Percentiles rank a stretch among this genome's conserved stretches.
These are phyloP conservation scores for Callionymus lyra DNA, from an alignment of 2,113 vertebrate species.

Conservation along the genomic window DNA sequence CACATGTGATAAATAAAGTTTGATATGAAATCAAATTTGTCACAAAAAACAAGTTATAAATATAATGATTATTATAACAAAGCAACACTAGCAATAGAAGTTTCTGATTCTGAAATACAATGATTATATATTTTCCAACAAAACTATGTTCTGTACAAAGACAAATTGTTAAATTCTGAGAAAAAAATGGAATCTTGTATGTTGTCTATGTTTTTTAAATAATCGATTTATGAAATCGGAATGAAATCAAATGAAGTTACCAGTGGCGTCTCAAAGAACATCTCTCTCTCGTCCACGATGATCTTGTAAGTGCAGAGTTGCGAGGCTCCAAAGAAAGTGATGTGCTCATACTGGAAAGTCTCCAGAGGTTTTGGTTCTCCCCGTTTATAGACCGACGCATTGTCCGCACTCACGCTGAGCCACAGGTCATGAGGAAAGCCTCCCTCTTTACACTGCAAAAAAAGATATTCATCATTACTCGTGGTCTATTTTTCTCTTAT, in stretches of 20 bases:
- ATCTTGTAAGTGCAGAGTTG: conserved; percentile 87
- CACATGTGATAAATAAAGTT: no score
- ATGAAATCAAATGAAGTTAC: conserved; percentile 43
- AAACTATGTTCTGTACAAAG: no score
- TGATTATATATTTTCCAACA: no score
- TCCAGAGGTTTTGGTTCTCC: conserved; percentile 84
- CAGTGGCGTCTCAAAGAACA: conserved; percentile 86
- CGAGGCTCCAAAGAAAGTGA: conserved; percentile 85
- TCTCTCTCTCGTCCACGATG: conserved; percentile 87
- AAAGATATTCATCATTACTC: background rate
- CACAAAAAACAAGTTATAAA: no score
- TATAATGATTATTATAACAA: no score
- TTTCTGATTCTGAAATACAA: no score
- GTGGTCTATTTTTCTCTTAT: background rate
- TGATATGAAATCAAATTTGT: no score
- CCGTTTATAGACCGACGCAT: conserved; percentile 82
- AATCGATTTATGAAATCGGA: background rate
- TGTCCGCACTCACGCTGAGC: conserved; percentile 84
- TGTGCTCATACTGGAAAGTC: conserved; percentile 87
- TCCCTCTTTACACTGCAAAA: conserved; percentile 81
- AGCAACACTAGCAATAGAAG: no score
- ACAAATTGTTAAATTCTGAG: no score
- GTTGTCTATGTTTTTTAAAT: no score
- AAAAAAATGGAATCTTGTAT: no score
- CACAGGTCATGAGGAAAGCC: conserved; percentile 89